phyloP scores from a whole-genome alignment of 2,113 vertebrate genomes.

The Charina bottae region DNA sequence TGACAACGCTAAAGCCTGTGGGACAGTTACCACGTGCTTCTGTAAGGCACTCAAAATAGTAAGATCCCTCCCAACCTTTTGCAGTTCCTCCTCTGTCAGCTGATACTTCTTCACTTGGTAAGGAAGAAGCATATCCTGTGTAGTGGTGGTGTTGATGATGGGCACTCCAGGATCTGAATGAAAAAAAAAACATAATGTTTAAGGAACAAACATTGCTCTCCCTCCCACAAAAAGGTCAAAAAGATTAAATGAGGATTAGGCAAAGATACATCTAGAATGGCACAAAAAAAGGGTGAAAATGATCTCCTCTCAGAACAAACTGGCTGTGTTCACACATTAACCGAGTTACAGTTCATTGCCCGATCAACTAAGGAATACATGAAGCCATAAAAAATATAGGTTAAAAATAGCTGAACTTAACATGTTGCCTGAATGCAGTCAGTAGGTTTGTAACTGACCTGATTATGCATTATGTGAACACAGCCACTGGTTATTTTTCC shows the following conservation, averaged over 20 bases:
- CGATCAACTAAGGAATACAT: neutral
- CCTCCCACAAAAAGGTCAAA: neutral
- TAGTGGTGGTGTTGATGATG: neutral
- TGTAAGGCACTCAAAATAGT: neutral
- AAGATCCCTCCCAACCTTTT: neutral
- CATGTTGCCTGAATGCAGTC: neutral
- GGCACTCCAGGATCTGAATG: neutral
- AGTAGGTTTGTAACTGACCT: neutral
- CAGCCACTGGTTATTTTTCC: neutral
- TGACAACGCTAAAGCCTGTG: neutral
- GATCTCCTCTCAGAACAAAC: neutral
- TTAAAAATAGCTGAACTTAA: neutral
- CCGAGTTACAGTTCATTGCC: neutral
- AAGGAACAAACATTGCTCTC: neutral
- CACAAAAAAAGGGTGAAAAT: neutral
- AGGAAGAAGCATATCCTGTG: conserved; percentile 10
- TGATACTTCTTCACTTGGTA: neutral
- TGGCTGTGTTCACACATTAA: neutral
- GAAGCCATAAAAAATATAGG: neutral
- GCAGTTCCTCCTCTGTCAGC: neutral
- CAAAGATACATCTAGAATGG: neutral
- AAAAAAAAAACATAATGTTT: neutral
- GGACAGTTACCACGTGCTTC: neutral
- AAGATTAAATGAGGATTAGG: neutral
- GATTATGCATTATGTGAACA: neutral